phyloP scores from a whole-genome alignment of 2,888 invertebrate species.

The Sminthurinus aureus region DNA sequence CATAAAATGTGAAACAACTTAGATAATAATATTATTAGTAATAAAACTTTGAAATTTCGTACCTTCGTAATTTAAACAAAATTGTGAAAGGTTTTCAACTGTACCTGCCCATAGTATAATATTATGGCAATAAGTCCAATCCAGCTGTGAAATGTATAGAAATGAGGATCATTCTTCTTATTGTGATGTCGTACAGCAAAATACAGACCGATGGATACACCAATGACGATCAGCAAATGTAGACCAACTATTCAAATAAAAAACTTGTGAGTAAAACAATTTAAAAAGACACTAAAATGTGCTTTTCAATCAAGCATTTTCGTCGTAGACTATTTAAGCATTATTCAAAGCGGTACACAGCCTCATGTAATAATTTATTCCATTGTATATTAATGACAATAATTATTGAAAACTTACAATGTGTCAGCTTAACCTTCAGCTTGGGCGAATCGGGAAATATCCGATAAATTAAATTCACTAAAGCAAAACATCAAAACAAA shows the following conservation, averaged over 20 bases:
- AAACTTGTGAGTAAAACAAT: too few species aligned
- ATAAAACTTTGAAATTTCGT: background rate
- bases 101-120: conserved; percentile 58
- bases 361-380: too few species aligned
- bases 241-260: conserved; percentile 29
- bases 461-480: conserved; percentile 55
- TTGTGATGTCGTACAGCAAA: conserved; percentile 41
- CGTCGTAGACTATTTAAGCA: too few species aligned
- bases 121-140: conserved; percentile 55
- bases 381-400: too few species aligned
- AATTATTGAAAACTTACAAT: conserved; percentile 32
- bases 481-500: background rate
- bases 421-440: conserved; percentile 55
- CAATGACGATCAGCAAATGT: conserved; percentile 52
- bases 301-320: too few species aligned
- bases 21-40: background rate
- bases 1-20: background rate
- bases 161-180: conserved; percentile 47
- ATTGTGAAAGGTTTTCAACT: conserved; percentile 44
- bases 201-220: conserved; percentile 28
- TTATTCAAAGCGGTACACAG: too few species aligned
- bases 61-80: background rate
- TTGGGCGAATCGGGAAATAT: conserved; percentile 55
- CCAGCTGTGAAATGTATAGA: conserved; percentile 58
- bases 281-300: too few species aligned